Evolutionary conservation across 2,797 vertebrate genomes (phyloP).

Genomic region (Podarcis lilfordi): DNA sequence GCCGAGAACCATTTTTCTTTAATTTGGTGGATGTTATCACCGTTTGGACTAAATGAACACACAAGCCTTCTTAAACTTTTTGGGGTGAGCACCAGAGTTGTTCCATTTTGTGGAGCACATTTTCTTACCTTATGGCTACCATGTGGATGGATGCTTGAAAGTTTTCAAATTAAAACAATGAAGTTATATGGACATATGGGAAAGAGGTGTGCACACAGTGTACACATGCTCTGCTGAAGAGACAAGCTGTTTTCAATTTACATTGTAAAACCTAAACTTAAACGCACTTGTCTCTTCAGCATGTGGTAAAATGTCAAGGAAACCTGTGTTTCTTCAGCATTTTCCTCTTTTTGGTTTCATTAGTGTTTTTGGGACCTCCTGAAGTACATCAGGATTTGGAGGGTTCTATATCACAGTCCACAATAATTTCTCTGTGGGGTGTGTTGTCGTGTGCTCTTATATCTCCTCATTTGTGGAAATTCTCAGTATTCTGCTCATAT

Average conservation of each 20-base stretch:
- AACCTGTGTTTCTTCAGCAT: background rate
- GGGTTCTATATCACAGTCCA: background rate
- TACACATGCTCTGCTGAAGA: background rate
- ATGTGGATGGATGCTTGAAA: background rate
- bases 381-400: background rate
- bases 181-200: background rate
- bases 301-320: background rate
- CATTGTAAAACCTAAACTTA: background rate
- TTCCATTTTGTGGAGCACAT: background rate
- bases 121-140: background rate
- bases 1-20: background rate
- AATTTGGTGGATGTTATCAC: background rate
- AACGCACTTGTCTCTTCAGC: background rate
- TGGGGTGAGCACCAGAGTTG: background rate
- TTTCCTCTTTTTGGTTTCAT: background rate
- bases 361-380: background rate
- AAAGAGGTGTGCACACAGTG: background rate
- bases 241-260: background rate
- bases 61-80: background rate
- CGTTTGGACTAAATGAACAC: background rate
- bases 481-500: background rate
- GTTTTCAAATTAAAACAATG: background rate
- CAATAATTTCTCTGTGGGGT: background rate
- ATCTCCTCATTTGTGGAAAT: background rate
- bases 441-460: background rate